Conservation (phyloP, 2,888 invertebrate species). For the Prosapia bicincta region DNA sequence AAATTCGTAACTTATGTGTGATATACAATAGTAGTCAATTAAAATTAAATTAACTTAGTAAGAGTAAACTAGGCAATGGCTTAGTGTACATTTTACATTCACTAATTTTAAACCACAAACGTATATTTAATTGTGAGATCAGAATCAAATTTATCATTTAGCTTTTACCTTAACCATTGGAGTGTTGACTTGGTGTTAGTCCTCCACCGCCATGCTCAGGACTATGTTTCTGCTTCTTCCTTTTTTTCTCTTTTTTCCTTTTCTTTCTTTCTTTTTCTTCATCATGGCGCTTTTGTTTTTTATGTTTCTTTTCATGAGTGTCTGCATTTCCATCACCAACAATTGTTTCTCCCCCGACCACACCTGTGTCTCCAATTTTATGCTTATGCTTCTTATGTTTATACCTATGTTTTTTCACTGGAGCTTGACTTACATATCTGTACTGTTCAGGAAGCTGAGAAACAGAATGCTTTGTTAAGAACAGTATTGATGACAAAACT, state of each 20-base stretch:
- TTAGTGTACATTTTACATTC: neutral
- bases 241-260: constrained; percentile 91
- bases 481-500: no score
- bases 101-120: neutral
- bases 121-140: neutral
- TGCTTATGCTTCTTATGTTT: constrained; percentile 95
- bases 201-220: constrained; percentile 73
- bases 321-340: constrained; percentile 55
- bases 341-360: constrained; percentile 66
- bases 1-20: neutral
- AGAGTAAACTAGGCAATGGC: neutral
- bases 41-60: neutral
- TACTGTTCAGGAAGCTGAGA: constrained; percentile 88
- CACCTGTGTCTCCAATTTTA: constrained; percentile 77
- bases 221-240: constrained; percentile 92
- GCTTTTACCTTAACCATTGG: constrained; percentile 42
- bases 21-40: neutral
- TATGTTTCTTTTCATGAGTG: constrained; percentile 92
- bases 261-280: constrained; percentile 93
- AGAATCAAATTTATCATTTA: neutral
- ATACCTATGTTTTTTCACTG: constrained; percentile 85
- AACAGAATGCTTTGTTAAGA: no score
- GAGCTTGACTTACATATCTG: constrained; percentile 85
- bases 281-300: constrained; percentile 90
- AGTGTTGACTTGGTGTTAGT: constrained; percentile 59